A percentile compares a stretch with the other conserved stretches of the same genome.
Conservation (phyloP, 2,113 vertebrate species). For the Pelvicachromis taeniatus region DNA sequence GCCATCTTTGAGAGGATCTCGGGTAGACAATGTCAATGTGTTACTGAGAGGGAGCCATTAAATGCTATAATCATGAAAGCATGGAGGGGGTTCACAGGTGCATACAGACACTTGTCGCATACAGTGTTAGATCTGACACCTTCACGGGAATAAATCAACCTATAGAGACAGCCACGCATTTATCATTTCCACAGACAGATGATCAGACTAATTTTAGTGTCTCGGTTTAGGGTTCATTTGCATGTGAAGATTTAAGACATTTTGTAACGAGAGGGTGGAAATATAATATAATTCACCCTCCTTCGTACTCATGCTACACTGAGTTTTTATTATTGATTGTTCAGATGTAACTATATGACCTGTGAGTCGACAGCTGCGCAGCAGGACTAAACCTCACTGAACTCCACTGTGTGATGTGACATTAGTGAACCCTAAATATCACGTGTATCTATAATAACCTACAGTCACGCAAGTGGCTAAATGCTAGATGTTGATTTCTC, state of each 20-base stretch:
- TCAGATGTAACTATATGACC: not conserved
- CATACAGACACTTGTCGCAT: conserved; percentile 35
- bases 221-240: not conserved
- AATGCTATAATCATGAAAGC: conserved; percentile 55
- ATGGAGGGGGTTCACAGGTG: conserved; percentile 21
- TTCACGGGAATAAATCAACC: conserved; percentile 45
- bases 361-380: not conserved
- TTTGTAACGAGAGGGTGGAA: not conserved
- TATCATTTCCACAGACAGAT: conserved; percentile 50
- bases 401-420: not conserved
- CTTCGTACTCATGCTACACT: not conserved
- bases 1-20: conserved; percentile 62
- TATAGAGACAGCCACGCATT: conserved; percentile 4
- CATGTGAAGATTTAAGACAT: not conserved
- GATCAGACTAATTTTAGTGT: not conserved
- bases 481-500: not conserved
- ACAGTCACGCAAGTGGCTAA: not conserved
- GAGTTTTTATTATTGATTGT: not conserved
- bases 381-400: not conserved
- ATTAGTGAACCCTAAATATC: not conserved
- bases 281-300: not conserved
- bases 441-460: not conserved
- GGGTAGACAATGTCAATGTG: conserved; percentile 71
- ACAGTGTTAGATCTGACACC: conserved; percentile 7
- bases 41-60: conserved; percentile 60